Percentiles rank a stretch among this genome's conserved stretches.
Evolutionary conservation across 2,797 vertebrate genomes (phyloP).

Genomic region (Tangara arthus): DNA sequence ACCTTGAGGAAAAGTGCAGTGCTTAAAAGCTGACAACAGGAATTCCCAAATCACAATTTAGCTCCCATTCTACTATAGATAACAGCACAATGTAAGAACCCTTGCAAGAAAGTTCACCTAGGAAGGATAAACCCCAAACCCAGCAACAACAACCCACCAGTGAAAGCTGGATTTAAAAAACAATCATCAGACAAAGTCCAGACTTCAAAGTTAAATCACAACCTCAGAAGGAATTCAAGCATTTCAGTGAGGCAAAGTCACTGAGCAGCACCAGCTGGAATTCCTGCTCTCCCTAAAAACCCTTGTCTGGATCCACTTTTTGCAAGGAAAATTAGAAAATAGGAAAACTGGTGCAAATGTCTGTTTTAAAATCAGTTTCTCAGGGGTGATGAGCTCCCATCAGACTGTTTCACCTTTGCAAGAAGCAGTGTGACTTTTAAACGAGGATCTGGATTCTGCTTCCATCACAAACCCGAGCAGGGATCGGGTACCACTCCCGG

Average conservation of each 20-base stretch:
- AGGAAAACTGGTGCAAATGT: not conserved
- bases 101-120: not conserved
- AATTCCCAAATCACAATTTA: not conserved
- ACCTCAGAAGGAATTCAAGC: not conserved
- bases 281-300: not conserved
- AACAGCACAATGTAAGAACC: not conserved
- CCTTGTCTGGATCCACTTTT: not conserved
- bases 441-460: not conserved
- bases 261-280: not conserved
- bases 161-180: not conserved
- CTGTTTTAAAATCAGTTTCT: not conserved
- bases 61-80: not conserved
- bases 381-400: not conserved
- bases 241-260: not conserved
- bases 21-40: not conserved
- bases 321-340: not conserved
- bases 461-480: not conserved
- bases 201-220: not conserved
- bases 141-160: not conserved
- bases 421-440: not conserved
- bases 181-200: not conserved
- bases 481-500: rapidly evolving
- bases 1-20: not conserved
- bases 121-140: not conserved
- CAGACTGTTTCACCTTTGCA: not conserved